These are phyloP conservation scores for Lucilia cuprina DNA, from an alignment of 1,140 invertebrate genomes.

Conservation along the genomic window DNA sequence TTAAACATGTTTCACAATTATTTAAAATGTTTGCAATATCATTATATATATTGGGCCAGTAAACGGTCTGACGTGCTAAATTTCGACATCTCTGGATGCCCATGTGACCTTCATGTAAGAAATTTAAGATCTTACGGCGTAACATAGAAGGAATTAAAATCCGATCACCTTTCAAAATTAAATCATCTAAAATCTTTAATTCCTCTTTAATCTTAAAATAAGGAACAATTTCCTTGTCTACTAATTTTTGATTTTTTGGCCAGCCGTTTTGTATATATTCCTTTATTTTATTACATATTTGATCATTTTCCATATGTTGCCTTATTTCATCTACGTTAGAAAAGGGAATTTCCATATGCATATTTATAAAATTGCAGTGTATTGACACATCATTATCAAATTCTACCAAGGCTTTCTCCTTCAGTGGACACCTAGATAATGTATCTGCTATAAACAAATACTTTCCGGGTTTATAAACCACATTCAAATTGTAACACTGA, in stretches of 20 bases:
- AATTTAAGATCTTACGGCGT: conserved; percentile 53
- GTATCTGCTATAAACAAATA: conserved; percentile 24
- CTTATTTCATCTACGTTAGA: conserved; percentile 46
- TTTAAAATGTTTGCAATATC: conserved; percentile 61
- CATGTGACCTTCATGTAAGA: conserved; percentile 63
- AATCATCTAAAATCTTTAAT: conserved; percentile 49
- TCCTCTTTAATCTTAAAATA: conserved; percentile 45
- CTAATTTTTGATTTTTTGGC: conserved; percentile 42
- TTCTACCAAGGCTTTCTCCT: conserved; percentile 36
- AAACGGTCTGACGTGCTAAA: conserved; percentile 59
- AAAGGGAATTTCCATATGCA: conserved; percentile 40
- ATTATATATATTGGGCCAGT: conserved; percentile 63
- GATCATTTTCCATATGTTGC: conserved; percentile 43
- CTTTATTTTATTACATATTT: conserved; percentile 43
- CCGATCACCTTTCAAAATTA: conserved; percentile 54
- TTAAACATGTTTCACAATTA: conserved; percentile 50
- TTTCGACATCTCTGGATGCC: conserved; percentile 61
- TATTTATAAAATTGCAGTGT: conserved; percentile 42
- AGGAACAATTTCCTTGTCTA: neutral
- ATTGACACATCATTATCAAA: conserved; percentile 41
- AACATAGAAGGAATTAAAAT: conserved; percentile 59
- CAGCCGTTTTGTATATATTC: conserved; percentile 54
- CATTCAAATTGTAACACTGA: conserved; percentile 59
- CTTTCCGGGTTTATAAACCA: conserved; percentile 52
- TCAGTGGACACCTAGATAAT: neutral